A percentile compares a stretch with the other conserved stretches of the same genome.
Evolutionary conservation across 2,888 invertebrate genomes (phyloP).

Genomic region (Heliconius charithonia): DNA sequence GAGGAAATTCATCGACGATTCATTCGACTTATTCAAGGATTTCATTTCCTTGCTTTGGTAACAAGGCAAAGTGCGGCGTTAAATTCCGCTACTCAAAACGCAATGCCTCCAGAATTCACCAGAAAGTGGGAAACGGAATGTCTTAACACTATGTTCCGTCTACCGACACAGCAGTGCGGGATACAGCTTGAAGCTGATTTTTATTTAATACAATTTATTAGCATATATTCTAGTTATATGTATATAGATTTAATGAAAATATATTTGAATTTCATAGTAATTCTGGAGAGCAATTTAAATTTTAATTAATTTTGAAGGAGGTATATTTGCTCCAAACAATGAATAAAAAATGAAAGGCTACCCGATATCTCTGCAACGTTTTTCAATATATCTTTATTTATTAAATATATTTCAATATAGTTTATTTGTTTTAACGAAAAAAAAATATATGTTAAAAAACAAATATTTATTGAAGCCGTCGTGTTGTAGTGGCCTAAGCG

Average conservation of each 20-base stretch:
- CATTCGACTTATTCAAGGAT: too few relatives aligned
- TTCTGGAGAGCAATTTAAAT: conserved; percentile 17
- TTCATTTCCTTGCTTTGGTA: too few relatives aligned
- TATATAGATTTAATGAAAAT: conserved; percentile 5
- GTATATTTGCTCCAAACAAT: conserved; percentile 15
- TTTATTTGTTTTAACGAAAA: neutral
- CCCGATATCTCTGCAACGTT: conserved; percentile 2
- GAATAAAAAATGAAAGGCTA: conserved; percentile 21
- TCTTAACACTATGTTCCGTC: too few relatives aligned
- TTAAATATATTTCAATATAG: neutral
- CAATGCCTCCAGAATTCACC: too few relatives aligned
- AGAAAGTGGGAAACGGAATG: too few relatives aligned
- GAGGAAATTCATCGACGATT: too few relatives aligned
- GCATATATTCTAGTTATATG: neutral
- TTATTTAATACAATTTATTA: neutral
- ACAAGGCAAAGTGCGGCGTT: too few relatives aligned
- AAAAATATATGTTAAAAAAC: neutral
- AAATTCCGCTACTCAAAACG: too few relatives aligned
- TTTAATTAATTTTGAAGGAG: conserved; percentile 16
- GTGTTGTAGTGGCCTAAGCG: too few relatives aligned
- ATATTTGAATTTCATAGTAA: conserved; percentile 16
- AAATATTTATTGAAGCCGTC: neutral
- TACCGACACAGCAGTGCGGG: too few relatives aligned
- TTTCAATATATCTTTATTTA: conserved; percentile 10
- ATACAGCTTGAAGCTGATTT: too few relatives aligned